phyloP scores from a whole-genome alignment of 2,113 vertebrate genomes.

The Phalacrocorax aristotelis region DNA sequence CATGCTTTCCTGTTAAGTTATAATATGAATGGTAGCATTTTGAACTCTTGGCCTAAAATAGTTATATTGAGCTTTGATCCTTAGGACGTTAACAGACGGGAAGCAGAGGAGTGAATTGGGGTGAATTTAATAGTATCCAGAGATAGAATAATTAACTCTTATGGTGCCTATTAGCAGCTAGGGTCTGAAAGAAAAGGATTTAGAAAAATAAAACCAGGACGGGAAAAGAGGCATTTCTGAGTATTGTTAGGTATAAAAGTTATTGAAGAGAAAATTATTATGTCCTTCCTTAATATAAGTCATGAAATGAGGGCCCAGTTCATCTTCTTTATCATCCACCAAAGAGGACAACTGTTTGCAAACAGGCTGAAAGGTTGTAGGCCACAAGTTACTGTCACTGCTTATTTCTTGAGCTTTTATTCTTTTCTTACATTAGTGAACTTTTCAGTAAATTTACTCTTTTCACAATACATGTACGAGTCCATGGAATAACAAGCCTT shows the following conservation, averaged over 20 bases:
- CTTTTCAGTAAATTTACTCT: background rate
- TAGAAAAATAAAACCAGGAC: background rate
- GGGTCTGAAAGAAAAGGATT: background rate
- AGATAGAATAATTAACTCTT: constrained; percentile 49
- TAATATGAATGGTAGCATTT: constrained; percentile 28
- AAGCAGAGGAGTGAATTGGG: constrained; percentile 55
- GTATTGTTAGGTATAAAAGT: background rate
- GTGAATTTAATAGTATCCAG: constrained; percentile 55
- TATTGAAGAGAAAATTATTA: background rate
- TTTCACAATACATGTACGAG: background rate
- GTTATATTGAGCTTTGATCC: constrained; percentile 51
- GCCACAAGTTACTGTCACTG: background rate
- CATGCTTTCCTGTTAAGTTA: background rate
- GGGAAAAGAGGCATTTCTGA: background rate
- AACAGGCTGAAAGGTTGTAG: background rate
- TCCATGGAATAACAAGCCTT: background rate
- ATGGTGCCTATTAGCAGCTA: constrained; percentile 4
- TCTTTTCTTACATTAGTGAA: background rate
- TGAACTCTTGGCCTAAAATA: constrained; percentile 46
- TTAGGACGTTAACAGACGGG: background rate
- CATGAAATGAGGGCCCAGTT: background rate
- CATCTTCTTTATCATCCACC: background rate
- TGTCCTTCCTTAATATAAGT: background rate
- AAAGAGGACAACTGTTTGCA: background rate
- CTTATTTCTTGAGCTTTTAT: background rate